Percentiles rank a stretch among this genome's conserved stretches.
Evolutionary conservation across 53 echinoderm and acorn worm genomes (phyloP).

Genomic region (Zoroaster sp.): DNA sequence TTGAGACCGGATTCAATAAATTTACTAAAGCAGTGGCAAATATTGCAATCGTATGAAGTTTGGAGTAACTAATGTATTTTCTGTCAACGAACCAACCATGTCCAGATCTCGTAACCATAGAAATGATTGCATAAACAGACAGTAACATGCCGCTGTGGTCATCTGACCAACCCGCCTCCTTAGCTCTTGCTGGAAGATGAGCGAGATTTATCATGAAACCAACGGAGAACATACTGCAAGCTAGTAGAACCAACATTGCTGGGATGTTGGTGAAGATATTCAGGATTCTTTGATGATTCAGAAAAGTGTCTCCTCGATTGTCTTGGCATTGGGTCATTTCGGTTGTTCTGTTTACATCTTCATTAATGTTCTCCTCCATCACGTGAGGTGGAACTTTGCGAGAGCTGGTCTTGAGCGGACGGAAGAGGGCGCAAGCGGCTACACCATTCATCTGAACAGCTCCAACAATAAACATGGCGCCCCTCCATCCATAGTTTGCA

Average conservation of each 20-base stretch:
- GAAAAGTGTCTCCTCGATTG: too few species aligned
- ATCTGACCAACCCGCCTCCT: background rate
- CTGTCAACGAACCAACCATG: slow-evolving; percentile 21
- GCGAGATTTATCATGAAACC: background rate
- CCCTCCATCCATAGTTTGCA: too few species aligned
- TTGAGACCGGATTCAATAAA: background rate
- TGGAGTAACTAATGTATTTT: background rate
- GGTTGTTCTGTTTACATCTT: too few species aligned
- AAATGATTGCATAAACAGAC: background rate
- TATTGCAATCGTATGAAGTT: background rate
- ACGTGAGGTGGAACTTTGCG: too few species aligned
- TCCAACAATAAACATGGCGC: too few species aligned
- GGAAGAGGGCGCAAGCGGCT: too few species aligned
- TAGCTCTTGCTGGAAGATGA: slow-evolving; percentile 1
- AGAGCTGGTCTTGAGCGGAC: too few species aligned
- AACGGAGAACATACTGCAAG: background rate
- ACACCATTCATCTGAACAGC: too few species aligned
- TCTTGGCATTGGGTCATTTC: too few species aligned
- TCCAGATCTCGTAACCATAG: background rate
- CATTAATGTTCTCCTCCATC: too few species aligned
- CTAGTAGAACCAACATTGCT: background rate
- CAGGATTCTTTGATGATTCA: too few species aligned
- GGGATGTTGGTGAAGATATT: slow-evolving; percentile 11
- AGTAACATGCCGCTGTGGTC: background rate
- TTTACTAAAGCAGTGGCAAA: background rate